Evolutionary conservation across 2,797 vertebrate genomes (phyloP), one percentile per base, ranked within the genome.

Genomic region (Streptopelia turtur): DNA sequence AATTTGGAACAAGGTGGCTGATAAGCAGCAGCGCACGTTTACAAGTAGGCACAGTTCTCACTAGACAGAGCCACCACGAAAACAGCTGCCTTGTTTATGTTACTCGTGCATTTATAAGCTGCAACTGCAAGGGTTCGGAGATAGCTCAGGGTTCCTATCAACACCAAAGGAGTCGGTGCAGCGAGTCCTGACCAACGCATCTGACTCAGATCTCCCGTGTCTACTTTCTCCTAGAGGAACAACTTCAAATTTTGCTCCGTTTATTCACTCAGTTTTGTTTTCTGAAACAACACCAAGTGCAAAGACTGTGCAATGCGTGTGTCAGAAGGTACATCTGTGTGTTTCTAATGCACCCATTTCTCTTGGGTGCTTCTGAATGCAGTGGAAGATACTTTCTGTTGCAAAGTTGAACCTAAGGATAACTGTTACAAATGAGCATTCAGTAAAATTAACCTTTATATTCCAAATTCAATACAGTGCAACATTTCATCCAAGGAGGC

Each of bases 31-130:
- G 83, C 66, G 65, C 11, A 80, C 61, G 65, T 55, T 69, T 80
- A 78, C 61, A 92, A 89, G 65, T 15, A 80, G 69, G 82, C 79
- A 83, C 0, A 0, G 78, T 76, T 84, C 75, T 80, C 56, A 88
- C 76, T n/a, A 65, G 69, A 63, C 45, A 59, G 0, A 71, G 66
- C 25, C 74, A 93, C 74, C 74, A 60, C 70, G 52, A 53, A 66
- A 76, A 87, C 69, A 77, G 14, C 31, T 57, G 50, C 11, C 57
- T 88, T 86, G 82, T 88, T 94, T 94, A 50, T 49, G 76, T 70
- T 59, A 79, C 72, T 93, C 52, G 28, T 39, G 66, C 74, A 86
- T 91, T 96, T 93, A 78, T 93, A 93, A 94, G 45, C 55, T 90
- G 87, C 91, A 94, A 90, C 57, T 72, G 39, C 57, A 59, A 87